Evolutionary conservation across 92 coral and sea anemone genomes (phyloP), one percentile per base, ranked within the genome.

Genomic region (Porites lobata): DNA sequence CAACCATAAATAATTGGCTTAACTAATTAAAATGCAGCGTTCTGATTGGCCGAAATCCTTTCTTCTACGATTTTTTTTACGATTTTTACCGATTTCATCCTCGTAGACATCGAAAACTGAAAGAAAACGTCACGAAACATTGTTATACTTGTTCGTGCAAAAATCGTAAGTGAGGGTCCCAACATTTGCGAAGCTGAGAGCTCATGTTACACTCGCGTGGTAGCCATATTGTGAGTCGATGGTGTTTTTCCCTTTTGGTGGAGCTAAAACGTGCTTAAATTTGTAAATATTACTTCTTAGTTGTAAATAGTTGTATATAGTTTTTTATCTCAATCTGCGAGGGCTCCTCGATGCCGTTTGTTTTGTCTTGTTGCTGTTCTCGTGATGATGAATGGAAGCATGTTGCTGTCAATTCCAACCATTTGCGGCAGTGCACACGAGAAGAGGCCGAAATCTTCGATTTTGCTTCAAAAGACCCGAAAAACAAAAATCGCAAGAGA

Each of bases 401-500:
- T 66, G 71, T 50, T 63, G 67, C 18, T 63, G 67, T 62, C 1
- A 24, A 62, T 62, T 62, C 66, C 18, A 17, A 62, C 14, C n/a
- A n/a, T 18, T 62, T 62, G 24, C 66, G 22, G 66, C 66, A 62
- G 66, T 62, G 66, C 66, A 62, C 66, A 18, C 66, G 1, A 13
- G 66, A 62, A 62, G 66, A 62, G 66, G 66, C 66, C 66, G 18
- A 62, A 13, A 62, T 62, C 66, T 62, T 62, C 1, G 18, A 6
- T 62, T 62, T 19, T 62, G 66, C 24, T 62, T 62, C 66, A 62
- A 19, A 62, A 62, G 18, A 62, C 66, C 66, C 14, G 66, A 62
- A 62, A 62, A 17, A 65, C 21, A 80, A 80, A 62, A 13, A 19
- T 11, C 18, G 85, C 29, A 80, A 80, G 69, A 80, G 85, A 65